Evolutionary conservation across 2,113 vertebrate genomes (phyloP).

Genomic region (Anolis carolinensis): DNA sequence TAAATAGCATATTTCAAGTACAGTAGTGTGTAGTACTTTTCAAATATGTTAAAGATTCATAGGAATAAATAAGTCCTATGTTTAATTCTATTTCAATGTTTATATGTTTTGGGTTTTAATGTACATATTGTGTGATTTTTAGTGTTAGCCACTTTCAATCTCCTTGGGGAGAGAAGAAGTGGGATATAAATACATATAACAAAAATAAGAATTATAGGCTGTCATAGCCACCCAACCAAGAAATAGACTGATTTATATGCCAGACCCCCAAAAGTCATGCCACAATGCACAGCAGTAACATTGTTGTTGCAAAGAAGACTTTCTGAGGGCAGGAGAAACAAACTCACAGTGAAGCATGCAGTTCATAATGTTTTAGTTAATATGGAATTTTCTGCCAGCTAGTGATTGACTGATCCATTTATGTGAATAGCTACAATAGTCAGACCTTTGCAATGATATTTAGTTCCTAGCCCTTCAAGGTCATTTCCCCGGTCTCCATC

Average conservation of each 20-base stretch:
- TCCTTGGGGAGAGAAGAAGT: too few relatives aligned
- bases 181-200: too few relatives aligned
- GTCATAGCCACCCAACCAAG: background rate
- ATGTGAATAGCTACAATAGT: background rate
- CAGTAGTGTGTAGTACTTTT: conserved; percentile 11
- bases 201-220: too few relatives aligned
- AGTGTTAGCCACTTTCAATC: too few relatives aligned
- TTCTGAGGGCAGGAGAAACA: background rate
- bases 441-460: background rate
- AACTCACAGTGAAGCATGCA: background rate
- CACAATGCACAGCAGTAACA: background rate
- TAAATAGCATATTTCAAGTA: background rate
- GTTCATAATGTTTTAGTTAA: background rate
- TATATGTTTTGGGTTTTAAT: too few relatives aligned
- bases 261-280: background rate
- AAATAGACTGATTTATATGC: background rate
- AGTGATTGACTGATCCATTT: background rate
- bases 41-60: background rate
- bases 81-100: too few relatives aligned
- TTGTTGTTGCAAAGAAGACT: background rate
- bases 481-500: too few relatives aligned
- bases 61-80: background rate
- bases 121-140: too few relatives aligned
- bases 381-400: background rate
- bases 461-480: too few relatives aligned